Base-by-base conservation (phyloP, 2,888 invertebrate species). In the Ophioninae sp. region DNA sequence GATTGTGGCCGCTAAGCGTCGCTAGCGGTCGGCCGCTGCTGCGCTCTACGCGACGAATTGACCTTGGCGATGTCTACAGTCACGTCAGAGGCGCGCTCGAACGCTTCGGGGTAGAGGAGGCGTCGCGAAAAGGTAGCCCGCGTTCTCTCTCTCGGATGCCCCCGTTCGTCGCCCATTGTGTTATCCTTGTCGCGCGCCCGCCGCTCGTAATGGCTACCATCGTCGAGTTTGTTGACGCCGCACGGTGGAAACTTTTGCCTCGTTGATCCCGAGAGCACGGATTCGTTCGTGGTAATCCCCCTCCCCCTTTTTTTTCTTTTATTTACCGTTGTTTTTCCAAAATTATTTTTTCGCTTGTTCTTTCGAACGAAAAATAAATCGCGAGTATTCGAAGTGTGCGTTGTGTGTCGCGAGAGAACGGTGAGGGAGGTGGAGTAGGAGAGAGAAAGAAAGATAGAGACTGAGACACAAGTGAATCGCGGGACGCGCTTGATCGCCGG, bases 201-300 rank as follows among this genome's bases (percentile, higher is more conserved):
- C 13, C 68, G 68, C 50, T 79, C 88, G 91, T 91, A 91, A 91
- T 91, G 91, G 91, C 91, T 86, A 89, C 90, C 89, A 87, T 78
- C 82, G 87, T 78, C 83, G 87, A 89, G 89, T 90, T 91, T 89
- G 91, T 91, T 90, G 90, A 89, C 88, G 90, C 88, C 89, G 86
- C 81, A 88, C 85, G 86, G 86, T 88, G 87, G 56, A 82, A 80
- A 79, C 69, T 68, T 59, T 67, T 70, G 44, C 72, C 74, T 73
- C 79, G 82, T 73, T 77, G 67, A 82, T 59, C 30, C 20, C 57
- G 37, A 69, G 77, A 17, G 39, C 75, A n/a, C 65, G 65, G 39
- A 5, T 3, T 56, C 75, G 57, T 65, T 37, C 75, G 20, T 57
- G 39, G 37, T 39, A 23, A 10, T 13, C 39, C 50, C 69, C 50